These are phyloP conservation scores for Chorisops tibialis DNA, from an alignment of 2,888 invertebrate species.

Conservation along the genomic window DNA sequence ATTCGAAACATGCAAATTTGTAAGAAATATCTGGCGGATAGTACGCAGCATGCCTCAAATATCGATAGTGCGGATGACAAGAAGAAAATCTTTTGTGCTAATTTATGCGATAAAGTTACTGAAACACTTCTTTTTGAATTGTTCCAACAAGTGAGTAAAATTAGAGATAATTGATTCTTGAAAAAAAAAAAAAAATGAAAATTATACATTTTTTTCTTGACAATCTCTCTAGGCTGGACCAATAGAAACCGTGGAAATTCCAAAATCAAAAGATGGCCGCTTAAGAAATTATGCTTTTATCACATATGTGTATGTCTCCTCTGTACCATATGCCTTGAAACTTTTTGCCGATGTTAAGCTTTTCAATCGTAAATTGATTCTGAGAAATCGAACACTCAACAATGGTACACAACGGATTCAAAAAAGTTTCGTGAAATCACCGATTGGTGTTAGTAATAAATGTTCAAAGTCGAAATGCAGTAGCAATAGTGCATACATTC, in stretches of 20 bases:
- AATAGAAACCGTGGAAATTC: constrained; percentile 70
- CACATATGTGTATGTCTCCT: constrained; percentile 70
- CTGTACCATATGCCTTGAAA: constrained; percentile 73
- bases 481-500: neutral
- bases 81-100: constrained; percentile 77
- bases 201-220: neutral
- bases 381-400: constrained; percentile 44
- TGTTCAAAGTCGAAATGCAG: neutral
- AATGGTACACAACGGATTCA: neutral
- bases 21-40: constrained; percentile 1
- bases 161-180: constrained; percentile 1
- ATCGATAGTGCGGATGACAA: constrained; percentile 39
- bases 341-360: constrained; percentile 68
- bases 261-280: constrained; percentile 68
- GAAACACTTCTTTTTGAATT: constrained; percentile 80
- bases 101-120: constrained; percentile 71
- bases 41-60: neutral
- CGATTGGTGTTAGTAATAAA: constrained; percentile 1
- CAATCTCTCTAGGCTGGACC: constrained; percentile 58
- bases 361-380: constrained; percentile 60
- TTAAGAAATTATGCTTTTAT: constrained; percentile 74
- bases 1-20: constrained; percentile 8
- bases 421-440: neutral
- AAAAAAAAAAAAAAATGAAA: neutral
- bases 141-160: constrained; percentile 67